Evolutionary conservation across 2,797 vertebrate genomes (phyloP), one percentile per base, ranked within the genome.

Genomic region (Prunella strophiata): DNA sequence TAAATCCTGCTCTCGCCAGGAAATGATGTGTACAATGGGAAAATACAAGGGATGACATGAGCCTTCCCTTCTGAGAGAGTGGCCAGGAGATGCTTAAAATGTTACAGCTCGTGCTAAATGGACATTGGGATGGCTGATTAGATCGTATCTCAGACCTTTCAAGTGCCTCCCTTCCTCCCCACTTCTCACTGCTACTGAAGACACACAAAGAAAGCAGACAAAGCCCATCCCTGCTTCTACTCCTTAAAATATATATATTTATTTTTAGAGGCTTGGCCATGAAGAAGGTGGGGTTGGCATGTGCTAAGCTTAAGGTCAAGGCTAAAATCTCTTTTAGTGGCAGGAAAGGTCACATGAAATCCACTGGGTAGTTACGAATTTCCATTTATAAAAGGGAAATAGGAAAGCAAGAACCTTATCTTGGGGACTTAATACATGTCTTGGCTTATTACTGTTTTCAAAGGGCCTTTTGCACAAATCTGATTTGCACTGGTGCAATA

Each of bases 11-110:
- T 96, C 98, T 98, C 97, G 92, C 97, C 97, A 97, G 98, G 97
- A 98, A 98, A 98, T 98, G 97, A 98, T 98, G 98, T 98, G 97
- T 98, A 98, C 98, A 98, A 98, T 97, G 98, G 98, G 97, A 96
- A 97, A 97, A 97, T 96, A 95, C 91, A 95, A 97, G 95, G 94
- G 97, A 96, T 98, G 98, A 98, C 98, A 98, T 94, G 97, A 98
- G 97, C 97, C 92, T 94, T 96, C 94, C 95, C 97, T 98, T 98
- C 97, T 96, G 98, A 98, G 97, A 97, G 94, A 94, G 93, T 89
- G 97, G 97, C 97, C 96, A 57, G 89, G 97, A 98, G 97, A 97
- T 94, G 96, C 96, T 97, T 97, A 96, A 98, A 98, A 98, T 97
- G 97, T 97, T 97, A 97, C 92, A 80, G 93, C 51, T 70, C 30